A percentile compares a stretch with the other conserved stretches of the same genome.
Evolutionary conservation across 2,113 vertebrate genomes (phyloP).

Genomic region (Oncorhynchus keta): DNA sequence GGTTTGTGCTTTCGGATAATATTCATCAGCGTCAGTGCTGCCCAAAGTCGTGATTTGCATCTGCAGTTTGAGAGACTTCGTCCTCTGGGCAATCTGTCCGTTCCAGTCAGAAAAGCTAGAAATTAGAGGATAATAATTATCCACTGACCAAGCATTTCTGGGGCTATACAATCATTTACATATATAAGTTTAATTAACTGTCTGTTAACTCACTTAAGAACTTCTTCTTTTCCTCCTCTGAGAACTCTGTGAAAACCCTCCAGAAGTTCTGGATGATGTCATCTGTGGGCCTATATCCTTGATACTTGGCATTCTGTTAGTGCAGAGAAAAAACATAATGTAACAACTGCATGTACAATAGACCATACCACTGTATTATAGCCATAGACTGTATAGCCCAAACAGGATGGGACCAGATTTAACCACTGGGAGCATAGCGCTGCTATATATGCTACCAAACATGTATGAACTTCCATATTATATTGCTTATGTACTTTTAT

Average conservation of each 20-base stretch:
- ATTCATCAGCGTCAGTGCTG: constrained; percentile 37
- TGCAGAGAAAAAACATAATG: constrained; percentile 12
- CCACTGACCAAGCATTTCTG: background rate
- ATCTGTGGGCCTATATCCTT: background rate
- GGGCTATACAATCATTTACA: background rate
- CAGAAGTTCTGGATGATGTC: constrained; percentile 67
- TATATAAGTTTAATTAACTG: background rate
- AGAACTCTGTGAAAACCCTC: constrained; percentile 60
- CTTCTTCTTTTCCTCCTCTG: constrained; percentile 64
- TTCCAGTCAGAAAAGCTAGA: constrained; percentile 67
- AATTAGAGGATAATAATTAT: background rate
- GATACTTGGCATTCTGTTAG: constrained; percentile 43
- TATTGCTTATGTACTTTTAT: background rate
- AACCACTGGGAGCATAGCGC: background rate
- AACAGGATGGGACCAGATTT: background rate
- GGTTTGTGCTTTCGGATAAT: constrained; percentile 2
- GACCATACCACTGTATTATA: background rate
- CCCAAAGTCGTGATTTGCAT: background rate
- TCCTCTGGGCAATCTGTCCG: constrained; percentile 40
- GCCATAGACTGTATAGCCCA: background rate
- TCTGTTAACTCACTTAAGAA: constrained; percentile 65
- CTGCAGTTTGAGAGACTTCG: background rate
- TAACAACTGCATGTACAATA: background rate
- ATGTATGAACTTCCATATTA: background rate
- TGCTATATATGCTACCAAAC: background rate